A percentile compares a stretch with the other conserved stretches of the same genome.
phyloP scores from a whole-genome alignment of 2,113 vertebrate species.

The Aegotheles bennettii region DNA sequence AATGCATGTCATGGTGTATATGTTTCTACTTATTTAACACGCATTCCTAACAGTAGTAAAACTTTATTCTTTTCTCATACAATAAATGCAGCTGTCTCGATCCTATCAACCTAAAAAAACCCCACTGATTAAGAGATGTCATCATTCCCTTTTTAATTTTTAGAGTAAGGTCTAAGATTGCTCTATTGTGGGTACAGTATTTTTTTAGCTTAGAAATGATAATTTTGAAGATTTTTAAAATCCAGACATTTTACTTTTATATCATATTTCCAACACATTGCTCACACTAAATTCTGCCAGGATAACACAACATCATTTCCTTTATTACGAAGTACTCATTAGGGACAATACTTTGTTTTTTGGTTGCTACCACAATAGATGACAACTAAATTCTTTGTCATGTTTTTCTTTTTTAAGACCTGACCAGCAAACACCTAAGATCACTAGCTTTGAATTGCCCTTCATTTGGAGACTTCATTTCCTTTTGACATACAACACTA shows the following conservation, averaged over 20 bases:
- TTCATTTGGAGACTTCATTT: neutral
- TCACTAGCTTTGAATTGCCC: neutral
- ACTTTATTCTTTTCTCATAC: neutral
- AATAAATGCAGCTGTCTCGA: neutral
- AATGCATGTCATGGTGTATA: neutral
- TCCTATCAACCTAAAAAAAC: neutral
- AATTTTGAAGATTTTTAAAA: neutral
- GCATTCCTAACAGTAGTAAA: neutral
- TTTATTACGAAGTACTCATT: neutral
- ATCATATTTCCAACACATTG: neutral
- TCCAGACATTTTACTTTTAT: neutral
- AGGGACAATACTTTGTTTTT: neutral
- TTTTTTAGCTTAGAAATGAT: neutral
- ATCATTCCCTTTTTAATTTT: neutral
- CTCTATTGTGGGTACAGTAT: neutral
- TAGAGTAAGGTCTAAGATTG: neutral
- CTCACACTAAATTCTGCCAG: neutral
- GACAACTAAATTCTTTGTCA: neutral
- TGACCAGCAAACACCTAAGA: neutral
- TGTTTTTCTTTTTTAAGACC: neutral
- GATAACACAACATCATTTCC: neutral
- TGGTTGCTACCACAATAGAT: neutral
- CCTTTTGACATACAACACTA: neutral
- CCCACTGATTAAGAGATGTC: neutral
- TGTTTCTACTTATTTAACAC: neutral